Evolutionary conservation across 2,888 invertebrate genomes (phyloP).

Genomic region (Belgica antarctica): DNA sequence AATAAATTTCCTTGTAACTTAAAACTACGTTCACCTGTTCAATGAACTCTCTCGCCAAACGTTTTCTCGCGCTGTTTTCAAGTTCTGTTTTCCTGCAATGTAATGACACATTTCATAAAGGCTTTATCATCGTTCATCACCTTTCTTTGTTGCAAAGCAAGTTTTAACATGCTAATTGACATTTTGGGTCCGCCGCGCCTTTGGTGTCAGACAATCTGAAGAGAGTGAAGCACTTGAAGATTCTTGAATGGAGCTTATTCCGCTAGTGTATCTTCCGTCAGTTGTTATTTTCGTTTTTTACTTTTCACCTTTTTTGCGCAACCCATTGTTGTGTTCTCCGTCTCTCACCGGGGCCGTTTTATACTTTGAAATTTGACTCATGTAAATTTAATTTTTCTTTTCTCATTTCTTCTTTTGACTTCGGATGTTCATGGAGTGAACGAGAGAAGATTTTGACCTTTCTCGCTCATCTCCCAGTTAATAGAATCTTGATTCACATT

Average conservation of each 20-base stretch:
- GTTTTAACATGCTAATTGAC: constrained; percentile 33
- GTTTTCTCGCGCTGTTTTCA: not conserved
- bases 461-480: not conserved
- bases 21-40: constrained; percentile 42
- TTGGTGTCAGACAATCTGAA: not conserved
- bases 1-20: not conserved
- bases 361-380: constrained; percentile 36
- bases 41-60: constrained; percentile 13
- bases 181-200: constrained; percentile 28
- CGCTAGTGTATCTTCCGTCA: not conserved
- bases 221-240: not conserved
- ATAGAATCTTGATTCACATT: not conserved
- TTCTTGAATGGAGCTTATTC: constrained; percentile 9
- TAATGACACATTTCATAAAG: constrained; percentile 14
- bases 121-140: constrained; percentile 23
- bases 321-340: not conserved
- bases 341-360: not conserved
- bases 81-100: not conserved
- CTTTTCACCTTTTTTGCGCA: not conserved
- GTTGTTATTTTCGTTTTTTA: not conserved
- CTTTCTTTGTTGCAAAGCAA: constrained; percentile 23
- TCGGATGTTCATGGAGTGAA: not conserved
- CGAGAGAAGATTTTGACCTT: constrained; percentile 4
- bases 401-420: not conserved
- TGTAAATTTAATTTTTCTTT: constrained; percentile 25